These are phyloP conservation scores for Machimus rusticus DNA, from an alignment of 2,888 invertebrate species.

Conservation along the genomic window DNA sequence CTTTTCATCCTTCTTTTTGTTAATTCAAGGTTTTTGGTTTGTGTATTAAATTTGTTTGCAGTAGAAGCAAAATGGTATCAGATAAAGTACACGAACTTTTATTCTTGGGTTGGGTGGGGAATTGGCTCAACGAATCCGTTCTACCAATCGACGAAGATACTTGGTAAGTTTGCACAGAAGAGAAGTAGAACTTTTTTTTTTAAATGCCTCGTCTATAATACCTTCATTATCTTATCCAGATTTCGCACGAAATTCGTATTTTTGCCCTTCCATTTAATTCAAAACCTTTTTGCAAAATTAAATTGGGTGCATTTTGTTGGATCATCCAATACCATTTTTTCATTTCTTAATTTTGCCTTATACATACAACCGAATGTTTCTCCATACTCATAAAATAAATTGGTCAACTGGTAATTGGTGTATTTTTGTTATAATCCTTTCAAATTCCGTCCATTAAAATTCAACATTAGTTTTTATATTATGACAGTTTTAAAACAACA, in stretches of 20 bases:
- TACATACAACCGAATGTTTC: neutral
- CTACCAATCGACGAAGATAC: neutral
- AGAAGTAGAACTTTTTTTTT: neutral
- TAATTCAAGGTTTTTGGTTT: neutral
- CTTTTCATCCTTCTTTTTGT: neutral
- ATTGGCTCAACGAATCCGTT: neutral
- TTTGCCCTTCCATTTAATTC: neutral
- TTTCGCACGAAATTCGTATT: neutral
- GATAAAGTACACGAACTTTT: neutral
- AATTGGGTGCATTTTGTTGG: neutral
- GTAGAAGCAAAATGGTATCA: too few relatives aligned
- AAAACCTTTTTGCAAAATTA: slow-evolving; percentile 12
- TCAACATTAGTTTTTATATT: neutral
- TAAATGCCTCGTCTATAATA: neutral
- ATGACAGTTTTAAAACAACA: neutral
- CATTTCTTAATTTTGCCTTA: neutral
- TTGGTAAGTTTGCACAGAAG: neutral
- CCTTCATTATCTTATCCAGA: neutral
- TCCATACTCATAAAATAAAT: neutral
- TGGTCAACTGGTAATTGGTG: neutral
- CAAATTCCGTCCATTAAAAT: neutral
- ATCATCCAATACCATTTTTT: neutral
- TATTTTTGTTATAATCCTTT: neutral
- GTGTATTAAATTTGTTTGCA: neutral
- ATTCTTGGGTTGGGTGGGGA: neutral